Evolutionary conservation across 2,888 invertebrate species (phyloP).

Genomic region (Omphaloscelis lunosa): DNA sequence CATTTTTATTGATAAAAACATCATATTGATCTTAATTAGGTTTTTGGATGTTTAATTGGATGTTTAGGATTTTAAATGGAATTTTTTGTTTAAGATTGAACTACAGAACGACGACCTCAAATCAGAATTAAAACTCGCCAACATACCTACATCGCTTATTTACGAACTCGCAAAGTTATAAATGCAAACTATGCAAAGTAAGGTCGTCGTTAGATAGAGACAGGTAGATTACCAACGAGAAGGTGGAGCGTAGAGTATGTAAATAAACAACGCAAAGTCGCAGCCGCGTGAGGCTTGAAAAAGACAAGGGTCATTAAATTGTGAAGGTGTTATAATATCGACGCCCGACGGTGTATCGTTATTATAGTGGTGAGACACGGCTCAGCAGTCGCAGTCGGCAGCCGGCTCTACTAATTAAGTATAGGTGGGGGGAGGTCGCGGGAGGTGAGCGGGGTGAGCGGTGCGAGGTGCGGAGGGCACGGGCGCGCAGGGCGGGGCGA

Average conservation of each 20-base stretch:
- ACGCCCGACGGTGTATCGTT: slow-evolving; percentile 60
- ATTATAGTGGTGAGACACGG: slow-evolving; percentile 63
- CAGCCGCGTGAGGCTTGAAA: slow-evolving; percentile 44
- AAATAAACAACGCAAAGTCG: slow-evolving; percentile 76
- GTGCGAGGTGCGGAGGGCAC: slow-evolving; percentile 71
- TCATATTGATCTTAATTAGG: not conserved
- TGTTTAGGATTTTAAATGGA: not conserved
- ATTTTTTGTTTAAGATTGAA: not conserved
- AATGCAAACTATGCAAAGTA: slow-evolving; percentile 55
- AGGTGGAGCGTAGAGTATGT: slow-evolving; percentile 83
- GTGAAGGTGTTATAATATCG: slow-evolving; percentile 69
- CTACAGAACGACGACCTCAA: slow-evolving; percentile 4
- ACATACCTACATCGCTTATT: not conserved
- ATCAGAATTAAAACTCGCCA: slow-evolving; percentile 2
- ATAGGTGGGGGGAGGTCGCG: slow-evolving; percentile 80
- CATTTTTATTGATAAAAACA: not conserved
- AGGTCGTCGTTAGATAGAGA: slow-evolving; percentile 79
- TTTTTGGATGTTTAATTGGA: not conserved
- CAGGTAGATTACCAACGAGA: slow-evolving; percentile 78
- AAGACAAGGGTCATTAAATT: slow-evolving; percentile 57
- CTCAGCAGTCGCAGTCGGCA: slow-evolving; percentile 70
- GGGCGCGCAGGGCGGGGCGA: slow-evolving; percentile 75
- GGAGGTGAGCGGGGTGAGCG: slow-evolving; percentile 69
- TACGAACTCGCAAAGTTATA: slow-evolving; percentile 26
- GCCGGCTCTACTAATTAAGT: slow-evolving; percentile 86